Percentiles rank a stretch among this genome's conserved stretches.
Evolutionary conservation across 2,888 invertebrate genomes (phyloP).

Genomic region (Dysmachus trigonus): DNA sequence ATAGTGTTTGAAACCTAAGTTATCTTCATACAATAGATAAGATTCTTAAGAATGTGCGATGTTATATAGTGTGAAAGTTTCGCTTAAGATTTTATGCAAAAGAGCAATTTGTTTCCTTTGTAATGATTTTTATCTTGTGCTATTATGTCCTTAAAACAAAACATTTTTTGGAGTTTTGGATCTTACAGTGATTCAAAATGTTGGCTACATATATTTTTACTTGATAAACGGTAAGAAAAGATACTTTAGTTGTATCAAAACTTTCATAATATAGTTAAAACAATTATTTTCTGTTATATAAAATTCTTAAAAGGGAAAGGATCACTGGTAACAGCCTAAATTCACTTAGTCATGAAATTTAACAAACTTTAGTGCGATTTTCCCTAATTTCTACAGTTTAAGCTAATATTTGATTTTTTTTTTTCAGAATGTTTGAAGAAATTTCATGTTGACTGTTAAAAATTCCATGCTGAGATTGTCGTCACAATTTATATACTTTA

Average conservation of each 20-base stretch:
- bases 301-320: not conserved
- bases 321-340: not conserved
- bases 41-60: not conserved
- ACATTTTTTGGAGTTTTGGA: slow-evolving; percentile 18
- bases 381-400: not conserved
- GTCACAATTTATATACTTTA: not conserved
- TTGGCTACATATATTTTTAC: not conserved
- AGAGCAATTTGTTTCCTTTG: not conserved
- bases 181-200: slow-evolving; percentile 30
- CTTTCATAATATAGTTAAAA: not conserved
- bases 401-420: not conserved
- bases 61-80: not conserved
- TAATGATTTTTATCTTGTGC: not conserved
- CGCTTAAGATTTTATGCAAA: not conserved
- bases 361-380: not conserved
- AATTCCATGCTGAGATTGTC: not conserved
- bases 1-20: slow-evolving; percentile 22
- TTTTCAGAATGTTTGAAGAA: not conserved
- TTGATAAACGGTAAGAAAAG: not conserved
- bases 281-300: not conserved
- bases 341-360: not conserved
- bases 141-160: slow-evolving; percentile 16
- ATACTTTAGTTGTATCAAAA: not conserved
- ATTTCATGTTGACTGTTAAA: not conserved
- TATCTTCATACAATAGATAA: not conserved